These are phyloP conservation scores for Drosophila pectinifera DNA, from an alignment of 1,140 invertebrate genomes.

Conservation along the genomic window DNA sequence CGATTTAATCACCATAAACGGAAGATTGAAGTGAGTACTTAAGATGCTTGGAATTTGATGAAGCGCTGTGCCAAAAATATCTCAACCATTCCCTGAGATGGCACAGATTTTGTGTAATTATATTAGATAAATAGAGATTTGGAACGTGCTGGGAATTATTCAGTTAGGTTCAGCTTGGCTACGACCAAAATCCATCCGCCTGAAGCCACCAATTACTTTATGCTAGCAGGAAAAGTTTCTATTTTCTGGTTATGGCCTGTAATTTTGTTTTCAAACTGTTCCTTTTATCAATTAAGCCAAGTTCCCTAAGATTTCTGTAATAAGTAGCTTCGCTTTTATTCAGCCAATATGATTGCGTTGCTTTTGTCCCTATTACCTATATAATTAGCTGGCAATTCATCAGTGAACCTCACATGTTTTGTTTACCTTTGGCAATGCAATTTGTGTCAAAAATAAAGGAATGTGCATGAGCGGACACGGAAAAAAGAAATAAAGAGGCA, in stretches of 20 bases:
- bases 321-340: background rate
- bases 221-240: slow-evolving; percentile 6
- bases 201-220: slow-evolving; percentile 3
- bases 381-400: slow-evolving; percentile 29
- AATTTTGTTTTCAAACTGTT: slow-evolving; percentile 34
- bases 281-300: slow-evolving; percentile 32
- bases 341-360: background rate
- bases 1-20: slow-evolving; percentile 45
- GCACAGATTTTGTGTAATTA: slow-evolving; percentile 19
- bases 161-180: slow-evolving; percentile 7
- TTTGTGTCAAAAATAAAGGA: slow-evolving; percentile 28
- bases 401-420: slow-evolving; percentile 16
- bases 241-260: slow-evolving; percentile 14
- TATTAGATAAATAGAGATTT: slow-evolving; percentile 23
- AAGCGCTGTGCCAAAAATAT: slow-evolving; percentile 7
- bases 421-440: slow-evolving; percentile 43
- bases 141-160: slow-evolving; percentile 29
- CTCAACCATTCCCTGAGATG: background rate
- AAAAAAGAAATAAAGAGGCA: slow-evolving; percentile 57
- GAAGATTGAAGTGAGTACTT: slow-evolving; percentile 61
- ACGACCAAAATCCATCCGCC: background rate
- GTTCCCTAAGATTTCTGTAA: background rate
- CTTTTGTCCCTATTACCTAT: background rate
- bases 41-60: slow-evolving; percentile 28
- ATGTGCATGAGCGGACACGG: slow-evolving; percentile 34